Conservation (phyloP, 2,888 invertebrate genomes). For the Ornithoptera priamus region DNA sequence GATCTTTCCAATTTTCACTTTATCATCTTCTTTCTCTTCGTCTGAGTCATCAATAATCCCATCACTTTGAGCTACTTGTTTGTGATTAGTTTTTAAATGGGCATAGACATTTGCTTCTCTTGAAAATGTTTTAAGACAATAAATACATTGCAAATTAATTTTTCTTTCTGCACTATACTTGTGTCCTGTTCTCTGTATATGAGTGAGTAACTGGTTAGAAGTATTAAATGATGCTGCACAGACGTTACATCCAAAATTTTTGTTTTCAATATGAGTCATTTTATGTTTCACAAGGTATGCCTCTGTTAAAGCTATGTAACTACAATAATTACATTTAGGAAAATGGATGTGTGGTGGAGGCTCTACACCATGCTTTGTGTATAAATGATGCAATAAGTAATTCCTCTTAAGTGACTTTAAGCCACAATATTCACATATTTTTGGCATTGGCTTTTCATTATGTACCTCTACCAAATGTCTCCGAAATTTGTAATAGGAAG, state of each 20-base stretch:
- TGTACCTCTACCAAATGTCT: slow-evolving; percentile 91
- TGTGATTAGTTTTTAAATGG: slow-evolving; percentile 84
- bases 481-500: slow-evolving; percentile 88
- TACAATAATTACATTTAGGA: slow-evolving; percentile 89
- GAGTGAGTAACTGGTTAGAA: slow-evolving; percentile 62
- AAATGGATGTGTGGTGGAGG: slow-evolving; percentile 86
- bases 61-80: slow-evolving; percentile 82
- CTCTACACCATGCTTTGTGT: slow-evolving; percentile 88
- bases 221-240: slow-evolving; percentile 78
- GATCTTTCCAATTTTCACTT: slow-evolving; percentile 34
- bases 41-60: slow-evolving; percentile 83
- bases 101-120: slow-evolving; percentile 85
- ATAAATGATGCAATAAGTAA: slow-evolving; percentile 88
- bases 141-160: slow-evolving; percentile 82
- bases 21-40: slow-evolving; percentile 51
- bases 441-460: slow-evolving; percentile 86
- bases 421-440: slow-evolving; percentile 92
- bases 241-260: slow-evolving; percentile 75
- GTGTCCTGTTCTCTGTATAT: slow-evolving; percentile 81
- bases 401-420: slow-evolving; percentile 86
- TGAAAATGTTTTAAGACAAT: slow-evolving; percentile 87
- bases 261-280: slow-evolving; percentile 77
- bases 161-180: slow-evolving; percentile 67
- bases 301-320: slow-evolving; percentile 87
- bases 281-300: slow-evolving; percentile 86